These are phyloP conservation scores for Hemibates koningsi DNA, from an alignment of 2,113 vertebrate species.

Conservation along the genomic window DNA sequence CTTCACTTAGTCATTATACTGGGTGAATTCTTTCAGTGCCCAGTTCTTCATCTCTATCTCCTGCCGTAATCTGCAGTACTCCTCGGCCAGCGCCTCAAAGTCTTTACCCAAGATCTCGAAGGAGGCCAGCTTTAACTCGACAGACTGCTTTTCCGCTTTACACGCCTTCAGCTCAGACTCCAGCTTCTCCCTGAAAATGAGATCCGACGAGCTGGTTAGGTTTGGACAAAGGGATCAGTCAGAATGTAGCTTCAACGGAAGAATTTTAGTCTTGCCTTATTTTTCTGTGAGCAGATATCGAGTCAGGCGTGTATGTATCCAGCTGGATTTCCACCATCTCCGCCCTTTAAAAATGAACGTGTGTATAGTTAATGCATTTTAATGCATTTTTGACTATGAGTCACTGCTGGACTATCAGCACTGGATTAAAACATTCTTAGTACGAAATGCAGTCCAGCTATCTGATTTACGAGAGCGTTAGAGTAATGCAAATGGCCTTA, in stretches of 20 bases:
- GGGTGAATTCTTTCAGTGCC: constrained; percentile 69
- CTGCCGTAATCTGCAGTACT: constrained; percentile 62
- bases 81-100: constrained; percentile 67
- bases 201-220: neutral
- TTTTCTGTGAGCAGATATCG: constrained; percentile 75
- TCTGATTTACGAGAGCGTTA: rapidly evolving
- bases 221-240: neutral
- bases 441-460: neutral
- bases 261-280: constrained; percentile 69
- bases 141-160: constrained; percentile 55
- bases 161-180: constrained; percentile 44
- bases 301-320: constrained; percentile 77
- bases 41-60: constrained; percentile 70
- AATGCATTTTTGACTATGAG: neutral
- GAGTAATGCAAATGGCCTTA: neutral
- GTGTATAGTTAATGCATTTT: neutral
- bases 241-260: neutral
- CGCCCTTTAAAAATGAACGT: constrained; percentile 51
- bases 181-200: constrained; percentile 59
- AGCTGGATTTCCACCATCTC: constrained; percentile 79
- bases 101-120: constrained; percentile 72
- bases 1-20: constrained; percentile 19
- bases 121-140: constrained; percentile 62
- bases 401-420: neutral
- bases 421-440: neutral